Base-by-base conservation (phyloP, 2,797 vertebrate species). In the Phataginus tetradactyla region DNA sequence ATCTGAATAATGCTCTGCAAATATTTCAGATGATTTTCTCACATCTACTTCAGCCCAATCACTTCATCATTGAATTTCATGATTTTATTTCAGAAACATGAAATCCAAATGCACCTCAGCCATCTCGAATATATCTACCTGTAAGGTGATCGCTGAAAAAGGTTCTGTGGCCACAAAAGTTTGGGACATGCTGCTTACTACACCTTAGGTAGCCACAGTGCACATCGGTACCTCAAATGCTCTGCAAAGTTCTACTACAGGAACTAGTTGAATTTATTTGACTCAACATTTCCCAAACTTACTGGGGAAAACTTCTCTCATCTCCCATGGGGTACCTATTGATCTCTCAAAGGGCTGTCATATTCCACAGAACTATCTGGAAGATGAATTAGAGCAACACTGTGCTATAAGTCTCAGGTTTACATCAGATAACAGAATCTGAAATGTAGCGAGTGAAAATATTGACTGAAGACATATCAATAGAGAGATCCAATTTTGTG, bases 1-100 rank as follows among this genome's bases (percentile, higher is more conserved):
- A 96, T 96, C 91, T 93, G 63, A 95, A 90, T 91, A 69, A 97
- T 66, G 68, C 69, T 83, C 71, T 53, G 57, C 86, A 96, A 95
- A 95, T 93, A 97, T 64, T 90, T 94, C 74, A 89, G 57, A 71
- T 4, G 2, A 57, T 92, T 96, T 88, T 94, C 95, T 85, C 95
- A 88, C 68, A 83, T 96, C 66, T 89, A 90, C 32, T 27, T 42
- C 57, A 85, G 68, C 53, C 88, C 81, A 45, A 72, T 86, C 42
- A 85, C 71, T 92, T 89, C 68, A 90, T 57, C 55, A 93, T 25
- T 91, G 59, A 88, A 86, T 96, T 90, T 85, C 71, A 91, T 84
- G 86, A 87, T 63, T 96, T 92, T 57, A 71, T 45, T 80, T 96
- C 79, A 49, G 91, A 94, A 97, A 87, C 75, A 86, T 61, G 64